These are phyloP conservation scores for Erithacus rubecula DNA, from an alignment of 2,797 vertebrate genomes.

Conservation along the genomic window DNA sequence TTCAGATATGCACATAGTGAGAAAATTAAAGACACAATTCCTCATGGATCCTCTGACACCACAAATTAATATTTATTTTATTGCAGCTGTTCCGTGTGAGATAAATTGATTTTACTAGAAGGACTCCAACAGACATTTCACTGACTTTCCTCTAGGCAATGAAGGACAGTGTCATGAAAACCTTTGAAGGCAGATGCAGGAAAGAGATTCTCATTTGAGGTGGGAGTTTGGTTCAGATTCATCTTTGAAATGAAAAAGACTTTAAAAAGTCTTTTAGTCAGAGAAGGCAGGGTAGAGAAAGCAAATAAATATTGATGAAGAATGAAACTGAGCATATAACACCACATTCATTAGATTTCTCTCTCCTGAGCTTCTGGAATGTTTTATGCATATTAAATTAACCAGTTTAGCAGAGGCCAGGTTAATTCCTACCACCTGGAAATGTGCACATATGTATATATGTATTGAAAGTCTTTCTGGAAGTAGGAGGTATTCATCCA, in stretches of 20 bases:
- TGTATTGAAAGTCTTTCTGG: background rate
- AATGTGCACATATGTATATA: background rate
- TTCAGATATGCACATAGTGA: background rate
- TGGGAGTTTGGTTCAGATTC: background rate
- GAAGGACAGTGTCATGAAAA: background rate
- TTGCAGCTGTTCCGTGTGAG: background rate
- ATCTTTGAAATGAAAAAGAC: background rate
- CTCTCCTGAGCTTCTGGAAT: background rate
- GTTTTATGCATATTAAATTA: conserved; percentile 38
- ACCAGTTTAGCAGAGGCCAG: background rate
- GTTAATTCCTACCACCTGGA: conserved; percentile 24
- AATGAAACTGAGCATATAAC: background rate
- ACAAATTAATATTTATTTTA: background rate
- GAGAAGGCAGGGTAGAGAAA: background rate
- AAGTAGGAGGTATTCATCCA: background rate
- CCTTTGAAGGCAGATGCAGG: background rate
- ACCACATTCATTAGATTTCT: background rate
- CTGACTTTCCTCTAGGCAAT: background rate
- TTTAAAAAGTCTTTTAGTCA: background rate
- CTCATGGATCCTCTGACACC: background rate
- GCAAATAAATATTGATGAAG: conserved; percentile 52
- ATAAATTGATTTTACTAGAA: background rate
- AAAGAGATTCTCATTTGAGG: background rate
- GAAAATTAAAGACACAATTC: background rate
- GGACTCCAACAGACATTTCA: background rate